Percentiles rank a stretch among this genome's conserved stretches.
Evolutionary conservation across 2,797 vertebrate species (phyloP).

Genomic region (Champsocephalus esox): DNA sequence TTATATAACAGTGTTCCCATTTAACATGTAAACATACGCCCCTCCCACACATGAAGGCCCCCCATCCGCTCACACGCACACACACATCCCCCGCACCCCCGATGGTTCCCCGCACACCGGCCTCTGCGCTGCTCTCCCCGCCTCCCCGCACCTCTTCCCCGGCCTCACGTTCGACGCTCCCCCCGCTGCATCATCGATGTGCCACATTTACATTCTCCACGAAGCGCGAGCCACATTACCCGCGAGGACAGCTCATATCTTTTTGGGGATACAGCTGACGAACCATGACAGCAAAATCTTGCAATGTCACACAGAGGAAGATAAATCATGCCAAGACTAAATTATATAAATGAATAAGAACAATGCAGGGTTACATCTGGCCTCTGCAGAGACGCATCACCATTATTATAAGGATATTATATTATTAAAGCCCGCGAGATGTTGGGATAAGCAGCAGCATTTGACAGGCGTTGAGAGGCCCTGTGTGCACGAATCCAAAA

Average conservation of each 20-base stretch:
- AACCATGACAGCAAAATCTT: neutral
- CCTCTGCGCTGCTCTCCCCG: constrained; percentile 28
- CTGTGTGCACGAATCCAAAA: constrained; percentile 17
- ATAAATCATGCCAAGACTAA: neutral
- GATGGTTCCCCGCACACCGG: neutral
- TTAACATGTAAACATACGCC: constrained; percentile 45
- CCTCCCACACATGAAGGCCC: constrained; percentile 29
- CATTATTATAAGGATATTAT: neutral
- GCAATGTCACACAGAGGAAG: constrained; percentile 38
- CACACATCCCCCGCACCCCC: constrained; percentile 18
- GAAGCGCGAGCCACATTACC: constrained; percentile 25
- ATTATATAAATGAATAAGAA: neutral
- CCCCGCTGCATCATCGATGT: constrained; percentile 7
- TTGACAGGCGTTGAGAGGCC: constrained; percentile 28
- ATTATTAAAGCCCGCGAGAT: too few relatives aligned
- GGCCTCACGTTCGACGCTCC: constrained; percentile 18
- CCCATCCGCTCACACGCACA: neutral
- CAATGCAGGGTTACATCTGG: neutral
- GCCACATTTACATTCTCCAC: constrained; percentile 12
- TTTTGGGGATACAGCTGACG: too few relatives aligned
- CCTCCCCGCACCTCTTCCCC: constrained; percentile 16
- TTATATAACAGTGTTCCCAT: constrained; percentile 3
- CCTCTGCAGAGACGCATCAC: neutral
- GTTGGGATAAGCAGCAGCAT: neutral
- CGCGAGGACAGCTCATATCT: constrained; percentile 18